Conservation (phyloP, 2,797 vertebrate genomes). For the Amphiprion clarkii region DNA sequence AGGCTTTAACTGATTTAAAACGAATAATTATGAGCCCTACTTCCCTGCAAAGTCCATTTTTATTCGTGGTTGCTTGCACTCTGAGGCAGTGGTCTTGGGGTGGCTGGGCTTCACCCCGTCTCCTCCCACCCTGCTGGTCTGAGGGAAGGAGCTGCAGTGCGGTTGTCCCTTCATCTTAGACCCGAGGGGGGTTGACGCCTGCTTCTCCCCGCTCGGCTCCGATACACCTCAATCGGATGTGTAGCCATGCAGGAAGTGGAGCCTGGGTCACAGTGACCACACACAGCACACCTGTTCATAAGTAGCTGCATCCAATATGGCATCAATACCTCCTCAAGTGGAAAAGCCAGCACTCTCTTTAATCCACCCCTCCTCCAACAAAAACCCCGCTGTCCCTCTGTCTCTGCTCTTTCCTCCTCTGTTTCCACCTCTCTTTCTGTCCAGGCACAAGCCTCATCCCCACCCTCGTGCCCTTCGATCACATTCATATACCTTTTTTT, state of each 20-base stretch:
- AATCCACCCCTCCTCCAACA: conserved; percentile 40
- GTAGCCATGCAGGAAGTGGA: conserved; percentile 70
- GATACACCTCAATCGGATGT: conserved; percentile 65
- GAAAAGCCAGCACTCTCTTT: conserved; percentile 69
- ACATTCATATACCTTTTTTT: conserved; percentile 43
- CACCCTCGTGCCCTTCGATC: conserved; percentile 21
- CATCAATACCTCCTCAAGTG: conserved; percentile 71
- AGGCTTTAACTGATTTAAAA: conserved; percentile 87
- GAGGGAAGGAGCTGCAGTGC: conserved; percentile 48
- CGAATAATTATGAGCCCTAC: conserved; percentile 85
- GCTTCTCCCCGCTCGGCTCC: conserved; percentile 51
- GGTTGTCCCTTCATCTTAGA: conserved; percentile 66
- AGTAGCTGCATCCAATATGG: conserved; percentile 71
- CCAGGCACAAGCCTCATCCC: conserved; percentile 30
- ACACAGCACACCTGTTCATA: conserved; percentile 73
- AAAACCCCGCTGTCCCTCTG: conserved; percentile 25
- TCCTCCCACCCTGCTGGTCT: conserved; percentile 46
- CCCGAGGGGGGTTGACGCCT: conserved; percentile 46
- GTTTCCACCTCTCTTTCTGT: conserved; percentile 21
- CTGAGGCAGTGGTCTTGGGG: conserved; percentile 66
- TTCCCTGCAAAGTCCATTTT: conserved; percentile 83
- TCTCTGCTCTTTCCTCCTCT: conserved; percentile 2
- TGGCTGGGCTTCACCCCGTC: conserved; percentile 32
- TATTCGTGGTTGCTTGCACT: conserved; percentile 85
- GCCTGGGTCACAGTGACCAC: conserved; percentile 68